Evolutionary conservation across 2,888 invertebrate genomes (phyloP), one percentile per base, ranked within the genome.

Genomic region (Zhuqinia jingwanae): DNA sequence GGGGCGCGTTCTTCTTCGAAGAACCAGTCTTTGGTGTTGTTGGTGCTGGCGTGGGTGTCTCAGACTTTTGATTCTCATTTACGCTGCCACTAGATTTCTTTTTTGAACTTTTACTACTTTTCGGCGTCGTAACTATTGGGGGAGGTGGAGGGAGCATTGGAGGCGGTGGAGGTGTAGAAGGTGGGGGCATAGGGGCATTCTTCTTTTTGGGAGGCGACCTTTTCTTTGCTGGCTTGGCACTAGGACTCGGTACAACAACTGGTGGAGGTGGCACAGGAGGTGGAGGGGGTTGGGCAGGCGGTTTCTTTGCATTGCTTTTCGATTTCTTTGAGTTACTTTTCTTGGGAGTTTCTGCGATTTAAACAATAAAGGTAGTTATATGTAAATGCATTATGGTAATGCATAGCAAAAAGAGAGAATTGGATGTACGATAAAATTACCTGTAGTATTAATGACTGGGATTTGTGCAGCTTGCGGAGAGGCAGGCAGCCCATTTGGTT

Each of bases 401-500:
- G n/a, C n/a, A n/a, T n/a, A n/a, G n/a, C n/a, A n/a, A n/a, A n/a
- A n/a, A n/a, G n/a, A n/a, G n/a, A n/a, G n/a, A n/a, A n/a, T n/a
- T n/a, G n/a, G n/a, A n/a, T n/a, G n/a, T n/a, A n/a, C n/a, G n/a
- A n/a, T n/a, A n/a, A n/a, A n/a, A n/a, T n/a, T 76, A 88, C 87
- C 88, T 81, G 88, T 87, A 11, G 88, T 86, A 25, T 88, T 87
- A 17, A 88, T 81, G 50, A 80, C 87, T 42, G 88, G 87, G 73
- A 84, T 78, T 87, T 88, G 88, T 20, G 86, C 85, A 22, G 70
- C 25, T 76, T 84, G 80, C 5, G 88, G 82, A 42, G 85, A 76
- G 1, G 80, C 53, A 1, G 88, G 78, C 13, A 83, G 73, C 50
- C 90, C 90, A 87, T 90, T 90, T 11, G 88, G 83, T 20, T 89